Evolutionary conservation across 2,888 invertebrate species (phyloP).

Genomic region (Drosophila cracens): DNA sequence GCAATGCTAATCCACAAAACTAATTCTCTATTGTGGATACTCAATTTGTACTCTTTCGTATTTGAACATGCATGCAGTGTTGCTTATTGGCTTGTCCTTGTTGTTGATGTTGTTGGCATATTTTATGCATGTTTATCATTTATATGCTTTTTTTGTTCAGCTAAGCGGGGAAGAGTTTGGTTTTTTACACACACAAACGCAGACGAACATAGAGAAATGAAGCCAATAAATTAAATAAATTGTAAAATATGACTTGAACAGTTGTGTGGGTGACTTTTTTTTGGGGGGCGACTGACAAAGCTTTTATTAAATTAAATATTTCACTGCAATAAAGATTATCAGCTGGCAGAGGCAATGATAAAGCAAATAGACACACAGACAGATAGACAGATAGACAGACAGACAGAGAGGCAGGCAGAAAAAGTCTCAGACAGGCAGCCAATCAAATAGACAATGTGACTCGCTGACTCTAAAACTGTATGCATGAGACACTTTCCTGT

Average conservation of each 20-base stretch:
- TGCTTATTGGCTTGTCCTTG: slow-evolving; percentile 71
- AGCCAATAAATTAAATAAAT: slow-evolving; percentile 78
- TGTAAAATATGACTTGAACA: slow-evolving; percentile 69
- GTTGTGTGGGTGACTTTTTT: slow-evolving; percentile 8
- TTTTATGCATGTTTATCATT: slow-evolving; percentile 78
- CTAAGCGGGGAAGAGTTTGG: slow-evolving; percentile 46
- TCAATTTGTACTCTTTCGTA: slow-evolving; percentile 18
- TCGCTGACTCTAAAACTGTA: slow-evolving; percentile 68
- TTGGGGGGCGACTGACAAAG: slow-evolving; percentile 20
- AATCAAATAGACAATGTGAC: slow-evolving; percentile 73
- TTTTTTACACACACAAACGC: slow-evolving; percentile 30
- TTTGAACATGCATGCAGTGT: slow-evolving; percentile 33
- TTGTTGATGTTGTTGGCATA: slow-evolving; percentile 71
- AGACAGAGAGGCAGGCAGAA: not conserved
- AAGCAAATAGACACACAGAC: slow-evolving; percentile 55
- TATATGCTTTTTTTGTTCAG: slow-evolving; percentile 71
- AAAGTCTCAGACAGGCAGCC: slow-evolving; percentile 25
- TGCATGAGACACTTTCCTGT: slow-evolving; percentile 2
- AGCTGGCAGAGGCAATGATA: slow-evolving; percentile 72
- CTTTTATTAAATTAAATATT: slow-evolving; percentile 80
- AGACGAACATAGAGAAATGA: slow-evolving; percentile 12
- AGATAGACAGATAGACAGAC: slow-evolving; percentile 2
- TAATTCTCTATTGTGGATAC: slow-evolving; percentile 1
- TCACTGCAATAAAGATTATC: slow-evolving; percentile 80
- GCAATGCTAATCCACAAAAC: not conserved